Evolutionary conservation across 2,113 vertebrate species (phyloP), one percentile per base, ranked within the genome.

Genomic region (Silurus asotus): DNA sequence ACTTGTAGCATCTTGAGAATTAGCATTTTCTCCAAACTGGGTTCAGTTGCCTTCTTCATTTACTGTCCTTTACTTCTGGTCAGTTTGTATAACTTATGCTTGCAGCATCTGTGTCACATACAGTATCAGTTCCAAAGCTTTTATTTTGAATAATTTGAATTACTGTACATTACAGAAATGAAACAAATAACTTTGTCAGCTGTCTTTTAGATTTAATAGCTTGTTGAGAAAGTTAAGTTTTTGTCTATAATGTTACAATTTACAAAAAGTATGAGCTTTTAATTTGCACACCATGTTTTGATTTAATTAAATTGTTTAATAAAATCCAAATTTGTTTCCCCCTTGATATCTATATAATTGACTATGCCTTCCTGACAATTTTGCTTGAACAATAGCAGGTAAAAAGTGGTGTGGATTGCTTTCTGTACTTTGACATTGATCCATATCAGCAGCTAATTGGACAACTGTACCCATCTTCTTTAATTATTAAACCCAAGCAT

Each of bases 401-500:
- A 53, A 75, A 88, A 87, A 86, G n/a, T 86, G 23, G 69, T 82
- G 5, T 74, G 20, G 80, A 90, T 86, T 82, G 90, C 88, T 84
- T 93, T 94, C 76, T 88, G 48, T 87, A 72, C 86, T 88, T 81
- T 17, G 87, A 88, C 87, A 87, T 89, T 91, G 90, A 91, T 92
- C 93, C 88, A 90, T 93, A 93, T 93, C 93, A 86, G 48, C 88
- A 89, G 91, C 91, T 93, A 93, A 95, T 91, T 95, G 92, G 89
- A 91, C 67, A 83, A 89, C 89, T 88, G 84, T 87, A 59, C 86
- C 89, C 88, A 75, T 76, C 82, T 61, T 90, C 91, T 91, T 95
- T 89, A 94, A 96, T 95, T 92, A 95, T 96, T 95, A 92, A 96
- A 87, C 87, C 61, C 83, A 4, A 89, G 94, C 87, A 93, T 95